Evolutionary conservation across 2,113 vertebrate species (phyloP).

Genomic region (Tragelaphus scriptus): DNA sequence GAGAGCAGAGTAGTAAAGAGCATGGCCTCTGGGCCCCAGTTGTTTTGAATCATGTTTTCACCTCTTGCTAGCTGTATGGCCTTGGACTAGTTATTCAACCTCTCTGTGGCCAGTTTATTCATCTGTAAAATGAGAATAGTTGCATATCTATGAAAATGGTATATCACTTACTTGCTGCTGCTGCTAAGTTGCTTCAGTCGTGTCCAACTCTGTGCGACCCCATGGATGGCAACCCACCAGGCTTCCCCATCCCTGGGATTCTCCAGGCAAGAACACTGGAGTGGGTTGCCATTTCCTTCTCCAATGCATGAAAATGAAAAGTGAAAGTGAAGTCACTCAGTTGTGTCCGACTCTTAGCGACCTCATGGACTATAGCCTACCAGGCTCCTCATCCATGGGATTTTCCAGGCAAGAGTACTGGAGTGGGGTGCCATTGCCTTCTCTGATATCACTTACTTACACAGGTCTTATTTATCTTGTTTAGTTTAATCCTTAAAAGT

Average conservation of each 20-base stretch:
- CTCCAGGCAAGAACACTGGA: too few relatives aligned
- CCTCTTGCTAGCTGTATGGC: not conserved
- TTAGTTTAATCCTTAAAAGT: not conserved
- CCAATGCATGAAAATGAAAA: too few relatives aligned
- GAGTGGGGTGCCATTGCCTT: not conserved
- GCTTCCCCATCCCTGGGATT: too few relatives aligned
- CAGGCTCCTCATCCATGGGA: too few relatives aligned
- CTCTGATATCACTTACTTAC: not conserved
- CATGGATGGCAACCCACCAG: too few relatives aligned
- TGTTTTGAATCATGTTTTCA: not conserved
- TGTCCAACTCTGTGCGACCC: too few relatives aligned
- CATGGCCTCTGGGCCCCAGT: not conserved
- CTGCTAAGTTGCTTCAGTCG: fast-evolving
- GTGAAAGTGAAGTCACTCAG: too few relatives aligned
- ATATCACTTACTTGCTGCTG: not conserved
- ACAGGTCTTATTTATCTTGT: not conserved
- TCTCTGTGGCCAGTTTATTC: not conserved
- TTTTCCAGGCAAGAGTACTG: not conserved
- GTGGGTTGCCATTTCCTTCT: too few relatives aligned
- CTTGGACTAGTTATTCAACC: not conserved
- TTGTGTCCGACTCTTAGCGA: fast-evolving
- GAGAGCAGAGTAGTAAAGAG: not conserved
- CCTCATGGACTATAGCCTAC: too few relatives aligned
- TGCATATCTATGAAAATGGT: not conserved
- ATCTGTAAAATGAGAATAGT: not conserved